Evolutionary conservation across 2,797 vertebrate genomes (phyloP).

Genomic region (Carcharodon carcharias): DNA sequence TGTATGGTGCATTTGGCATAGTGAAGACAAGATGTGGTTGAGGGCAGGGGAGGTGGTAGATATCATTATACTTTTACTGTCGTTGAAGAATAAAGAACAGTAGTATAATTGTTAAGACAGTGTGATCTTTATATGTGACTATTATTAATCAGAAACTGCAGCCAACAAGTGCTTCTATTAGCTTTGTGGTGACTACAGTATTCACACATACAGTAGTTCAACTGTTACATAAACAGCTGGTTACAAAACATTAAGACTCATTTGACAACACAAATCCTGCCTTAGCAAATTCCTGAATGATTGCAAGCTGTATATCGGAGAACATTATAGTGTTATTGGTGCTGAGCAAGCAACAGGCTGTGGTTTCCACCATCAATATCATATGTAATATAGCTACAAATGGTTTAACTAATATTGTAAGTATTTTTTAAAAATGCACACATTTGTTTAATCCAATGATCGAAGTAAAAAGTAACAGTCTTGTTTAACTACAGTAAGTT

Average conservation of each 20-base stretch:
- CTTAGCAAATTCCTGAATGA: conserved; percentile 29
- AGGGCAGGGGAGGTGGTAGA: neutral
- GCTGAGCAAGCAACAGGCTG: conserved; percentile 17
- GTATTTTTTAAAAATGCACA: neutral
- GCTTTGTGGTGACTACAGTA: conserved; percentile 20
- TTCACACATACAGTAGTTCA: conserved; percentile 35
- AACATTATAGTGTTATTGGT: neutral
- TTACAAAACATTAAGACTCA: conserved; percentile 24
- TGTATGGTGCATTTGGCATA: neutral
- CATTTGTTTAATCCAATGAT: conserved; percentile 12
- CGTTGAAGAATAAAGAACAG: neutral
- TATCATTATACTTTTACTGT: neutral
- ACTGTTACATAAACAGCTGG: conserved; percentile 32
- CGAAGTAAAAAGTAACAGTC: neutral
- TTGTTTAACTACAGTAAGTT: neutral
- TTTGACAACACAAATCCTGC: conserved; percentile 34
- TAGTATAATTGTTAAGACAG: conserved; percentile 2
- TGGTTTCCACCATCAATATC: neutral
- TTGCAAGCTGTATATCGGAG: conserved; percentile 11
- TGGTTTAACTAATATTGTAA: conserved; percentile 5
- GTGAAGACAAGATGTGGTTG: neutral
- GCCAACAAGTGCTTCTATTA: conserved; percentile 26
- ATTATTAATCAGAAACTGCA: conserved; percentile 9
- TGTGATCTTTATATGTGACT: neutral
- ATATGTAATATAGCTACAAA: conserved; percentile 27